Percentiles rank a stretch among this genome's conserved stretches.
These are phyloP conservation scores for Drosophila bocqueti DNA, from an alignment of 1,140 invertebrate genomes.

Conservation along the genomic window DNA sequence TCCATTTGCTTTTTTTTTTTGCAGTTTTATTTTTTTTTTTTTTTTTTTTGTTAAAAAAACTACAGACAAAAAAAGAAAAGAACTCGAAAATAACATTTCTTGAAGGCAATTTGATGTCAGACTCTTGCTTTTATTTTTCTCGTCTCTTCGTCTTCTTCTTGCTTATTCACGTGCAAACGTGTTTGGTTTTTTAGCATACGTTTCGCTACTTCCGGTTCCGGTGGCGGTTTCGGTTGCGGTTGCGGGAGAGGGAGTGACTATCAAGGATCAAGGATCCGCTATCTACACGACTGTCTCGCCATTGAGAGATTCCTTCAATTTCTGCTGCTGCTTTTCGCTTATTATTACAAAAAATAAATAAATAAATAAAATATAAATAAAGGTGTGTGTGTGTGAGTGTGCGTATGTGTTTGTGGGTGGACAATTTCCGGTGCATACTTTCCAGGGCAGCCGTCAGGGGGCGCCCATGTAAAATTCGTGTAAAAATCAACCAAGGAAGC, in stretches of 20 bases:
- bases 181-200: slow-evolving; percentile 19
- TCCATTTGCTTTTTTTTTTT: background rate
- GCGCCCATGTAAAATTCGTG: slow-evolving; percentile 4
- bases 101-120: slow-evolving; percentile 82
- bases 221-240: slow-evolving; percentile 9
- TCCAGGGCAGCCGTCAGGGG: slow-evolving; percentile 17
- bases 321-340: background rate
- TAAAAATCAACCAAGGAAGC: background rate
- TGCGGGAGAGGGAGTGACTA: slow-evolving; percentile 12
- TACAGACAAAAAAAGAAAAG: slow-evolving; percentile 44
- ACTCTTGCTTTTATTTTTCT: slow-evolving; percentile 65
- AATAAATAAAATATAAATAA: background rate
- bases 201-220: slow-evolving; percentile 27
- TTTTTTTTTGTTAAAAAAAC: slow-evolving; percentile 46
- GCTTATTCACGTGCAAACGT: slow-evolving; percentile 24
- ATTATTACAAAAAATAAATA: background rate
- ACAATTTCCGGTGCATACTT: slow-evolving; percentile 30
- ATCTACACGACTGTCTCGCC: slow-evolving; percentile 8
- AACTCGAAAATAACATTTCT: slow-evolving; percentile 50
- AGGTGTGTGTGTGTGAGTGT: background rate
- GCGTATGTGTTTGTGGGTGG: background rate
- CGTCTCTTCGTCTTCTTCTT: slow-evolving; percentile 2
- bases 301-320: slow-evolving; percentile 7
- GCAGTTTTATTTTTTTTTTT: background rate
- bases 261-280: slow-evolving; percentile 9